phyloP scores from a whole-genome alignment of 2,888 invertebrate genomes.

The Drosophila histrio region DNA sequence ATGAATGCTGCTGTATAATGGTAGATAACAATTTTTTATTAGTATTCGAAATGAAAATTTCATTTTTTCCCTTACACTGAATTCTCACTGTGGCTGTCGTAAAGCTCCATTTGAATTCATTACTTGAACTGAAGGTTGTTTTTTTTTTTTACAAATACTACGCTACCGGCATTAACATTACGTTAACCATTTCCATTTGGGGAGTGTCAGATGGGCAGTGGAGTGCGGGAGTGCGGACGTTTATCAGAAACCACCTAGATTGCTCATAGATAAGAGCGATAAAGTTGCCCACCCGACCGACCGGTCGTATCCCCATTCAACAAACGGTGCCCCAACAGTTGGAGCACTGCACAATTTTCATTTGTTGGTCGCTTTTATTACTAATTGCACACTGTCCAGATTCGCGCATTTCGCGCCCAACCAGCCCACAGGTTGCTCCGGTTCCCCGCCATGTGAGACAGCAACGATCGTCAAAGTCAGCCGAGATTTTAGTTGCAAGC shows the following conservation, averaged over 20 bases:
- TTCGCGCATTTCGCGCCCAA: conserved; percentile 31
- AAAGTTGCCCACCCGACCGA: conserved; percentile 35
- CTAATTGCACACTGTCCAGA: conserved; percentile 52
- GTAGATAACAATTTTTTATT: not conserved
- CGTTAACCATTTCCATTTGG: conserved; percentile 5
- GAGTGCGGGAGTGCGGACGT: not conserved
- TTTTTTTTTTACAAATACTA: conserved; percentile 15
- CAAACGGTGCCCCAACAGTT: conserved; percentile 1
- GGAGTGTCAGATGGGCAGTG: not conserved
- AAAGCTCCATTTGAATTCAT: conserved; percentile 9
- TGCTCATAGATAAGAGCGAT: conserved; percentile 59
- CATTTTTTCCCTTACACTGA: not conserved
- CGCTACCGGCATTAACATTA: conserved; percentile 15
- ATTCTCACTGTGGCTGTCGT: not conserved
- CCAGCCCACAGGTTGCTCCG: not conserved
- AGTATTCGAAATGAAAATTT: not conserved
- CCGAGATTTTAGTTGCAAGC: conserved; percentile 18
- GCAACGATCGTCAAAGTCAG: conserved; percentile 3
- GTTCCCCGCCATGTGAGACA: not conserved
- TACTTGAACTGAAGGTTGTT: conserved; percentile 1
- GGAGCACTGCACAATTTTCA: conserved; percentile 26
- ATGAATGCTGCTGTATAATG: not conserved
- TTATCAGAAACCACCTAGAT: conserved; percentile 59
- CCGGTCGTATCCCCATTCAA: conserved; percentile 6
- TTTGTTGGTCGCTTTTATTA: conserved; percentile 44